Evolutionary conservation across 2,888 invertebrate species (phyloP), one percentile per base, ranked within the genome.

Genomic region (Doris montereyensis): DNA sequence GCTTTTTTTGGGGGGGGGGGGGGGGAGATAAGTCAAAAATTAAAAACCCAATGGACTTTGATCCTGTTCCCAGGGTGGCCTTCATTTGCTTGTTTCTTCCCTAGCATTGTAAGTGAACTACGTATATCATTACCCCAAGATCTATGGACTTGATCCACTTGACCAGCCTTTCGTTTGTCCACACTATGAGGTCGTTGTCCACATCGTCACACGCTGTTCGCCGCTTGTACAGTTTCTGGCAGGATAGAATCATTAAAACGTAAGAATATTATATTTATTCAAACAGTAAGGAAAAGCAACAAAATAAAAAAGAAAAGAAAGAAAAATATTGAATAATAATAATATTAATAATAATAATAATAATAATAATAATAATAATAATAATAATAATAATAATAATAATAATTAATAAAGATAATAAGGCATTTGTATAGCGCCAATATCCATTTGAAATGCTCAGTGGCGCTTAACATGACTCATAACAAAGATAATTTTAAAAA

Each of bases 131-230:
- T 81, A 91, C 92, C 80, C 95, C 95, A 88, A 98, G 94, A 93
- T 98, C 97, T 90, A 98, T 97, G 91, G 95, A 96, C 88, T 96
- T 94, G 34, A 97, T 95, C 98, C 97, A 98, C 89, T 96, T 95
- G 88, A 97, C 95, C 91, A 97, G 96, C 89, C 97, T 94, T 90
- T 96, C 96, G 93, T 97, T 97, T 87, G 97, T 97, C 98, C 98
- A 98, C 76, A 98, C 97, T 86, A 97, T 93, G 73, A 97, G 97
- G 93, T 98, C 97, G 3, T 95, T 95, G 90, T 97, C 96, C 80
- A 95, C 94, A 86, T 95, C 95, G 90, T 97, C 97, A 90, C 96
- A 96, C 90, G 96, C 96, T 89, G 96, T 95, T 85, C 97, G 94
- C 85, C 97, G 93, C 87, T 97, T 95, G 58, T 96, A 95, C 85